Evolutionary conservation across 2,797 vertebrate species (phyloP), one percentile per base, ranked within the genome.

Genomic region (Lophotriccus pileatus): DNA sequence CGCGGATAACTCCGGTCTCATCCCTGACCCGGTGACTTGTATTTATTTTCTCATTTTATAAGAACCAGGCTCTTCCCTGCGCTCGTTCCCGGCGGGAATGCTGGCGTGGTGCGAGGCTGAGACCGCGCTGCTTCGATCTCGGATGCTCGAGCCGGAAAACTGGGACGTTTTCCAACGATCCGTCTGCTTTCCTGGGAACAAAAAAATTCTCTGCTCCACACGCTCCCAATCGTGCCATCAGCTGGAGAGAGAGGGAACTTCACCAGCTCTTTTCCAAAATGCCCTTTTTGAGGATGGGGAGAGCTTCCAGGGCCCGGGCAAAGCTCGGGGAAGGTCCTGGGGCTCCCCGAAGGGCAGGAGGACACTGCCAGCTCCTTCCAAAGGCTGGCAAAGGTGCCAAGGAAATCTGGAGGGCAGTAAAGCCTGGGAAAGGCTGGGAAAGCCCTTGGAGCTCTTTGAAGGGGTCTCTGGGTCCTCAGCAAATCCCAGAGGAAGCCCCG

Each of bases 41-140:
- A 24, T 92, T 95, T 96, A 36, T 95, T 95, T 95, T 60, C 81
- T 64, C 49, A 4, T 47, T 89, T 92, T 67, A 94, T 90, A 87
- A 89, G 92, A 93, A 94, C 79, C 92, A 94, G 90, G 78, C 32
- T 92, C 37, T 73, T 36, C 66, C n/a, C 74, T 30, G 70, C 82
- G 46, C 86, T 78, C 41, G 0, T 24, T 69, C 8, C 27, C 37
- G 80, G n/a, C 69, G 85, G 73, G 87, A 90, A 36, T 6, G 8
- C 15, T 2, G 74, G 37, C 8, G 0, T 9, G 77, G 74, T 11
- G 73, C 14, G 28, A 84, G 69, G 85, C 85, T 10, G 47, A 36
- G 92, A 58, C 53, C 41, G 18, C 21, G 2, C 47, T 24, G 77
- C 10, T 64, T 60, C 63, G 2, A 2, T 20, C 77, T 49, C 34